Evolutionary conservation across 2,888 invertebrate species (phyloP).

Genomic region (Iselma pallidipennis): DNA sequence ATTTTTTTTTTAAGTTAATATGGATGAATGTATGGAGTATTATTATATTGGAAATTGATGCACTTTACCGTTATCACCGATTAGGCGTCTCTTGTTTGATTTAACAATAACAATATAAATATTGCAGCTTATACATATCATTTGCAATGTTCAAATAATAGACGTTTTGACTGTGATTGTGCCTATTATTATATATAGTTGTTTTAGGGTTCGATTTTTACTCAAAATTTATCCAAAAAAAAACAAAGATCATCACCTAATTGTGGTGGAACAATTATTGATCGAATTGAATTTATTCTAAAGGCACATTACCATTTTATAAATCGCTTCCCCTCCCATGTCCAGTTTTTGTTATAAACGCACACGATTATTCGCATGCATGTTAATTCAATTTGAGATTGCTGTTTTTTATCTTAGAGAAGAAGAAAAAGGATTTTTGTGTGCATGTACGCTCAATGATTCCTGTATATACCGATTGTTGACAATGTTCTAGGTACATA

Average conservation of each 20-base stretch:
- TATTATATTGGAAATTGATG: too few species aligned
- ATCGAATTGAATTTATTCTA: neutral
- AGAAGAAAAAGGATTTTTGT: too few species aligned
- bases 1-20: neutral
- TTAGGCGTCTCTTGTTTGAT: neutral
- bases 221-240: neutral
- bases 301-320: neutral
- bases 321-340: neutral
- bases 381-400: neutral
- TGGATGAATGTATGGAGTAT: neutral
- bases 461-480: too few species aligned
- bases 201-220: neutral
- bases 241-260: neutral
- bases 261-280: neutral
- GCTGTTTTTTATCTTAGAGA: neutral
- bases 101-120: neutral
- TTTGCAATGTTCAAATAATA: constrained; percentile 8
- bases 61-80: neutral
- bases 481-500: too few species aligned
- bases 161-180: constrained; percentile 8
- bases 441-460: neutral
- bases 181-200: constrained; percentile 4
- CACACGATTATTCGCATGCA: neutral
- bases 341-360: too few species aligned
- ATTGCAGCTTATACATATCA: constrained; percentile 13